phyloP scores from a whole-genome alignment of 2,888 invertebrate genomes.

The Caprella mutica region DNA sequence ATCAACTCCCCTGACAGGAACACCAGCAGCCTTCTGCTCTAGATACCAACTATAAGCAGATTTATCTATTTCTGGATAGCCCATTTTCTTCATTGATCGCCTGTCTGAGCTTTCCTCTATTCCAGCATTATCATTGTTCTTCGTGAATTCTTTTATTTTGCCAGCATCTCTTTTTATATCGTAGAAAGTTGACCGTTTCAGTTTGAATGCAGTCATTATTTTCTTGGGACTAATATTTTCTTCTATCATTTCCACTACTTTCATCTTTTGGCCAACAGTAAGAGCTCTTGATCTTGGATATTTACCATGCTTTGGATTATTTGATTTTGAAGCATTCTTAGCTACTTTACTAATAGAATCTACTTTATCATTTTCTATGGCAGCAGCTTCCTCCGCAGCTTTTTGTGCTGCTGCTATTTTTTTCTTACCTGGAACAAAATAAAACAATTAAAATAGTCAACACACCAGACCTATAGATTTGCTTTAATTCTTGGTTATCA shows the following conservation, averaged over 20 bases:
- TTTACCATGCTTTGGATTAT: too few species aligned
- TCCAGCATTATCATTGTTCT: not conserved
- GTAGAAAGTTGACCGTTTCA: not conserved
- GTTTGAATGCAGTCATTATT: not conserved
- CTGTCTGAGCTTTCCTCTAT: not conserved
- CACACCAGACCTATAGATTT: too few species aligned
- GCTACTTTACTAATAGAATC: too few species aligned
- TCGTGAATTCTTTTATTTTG: not conserved
- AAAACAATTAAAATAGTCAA: too few species aligned
- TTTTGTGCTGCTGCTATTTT: too few species aligned
- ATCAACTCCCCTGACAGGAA: constrained; percentile 1
- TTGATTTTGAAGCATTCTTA: too few species aligned
- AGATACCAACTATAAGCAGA: constrained; percentile 4
- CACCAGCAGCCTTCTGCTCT: constrained; percentile 1
- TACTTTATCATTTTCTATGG: too few species aligned
- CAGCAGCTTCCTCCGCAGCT: too few species aligned
- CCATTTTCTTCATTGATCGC: not conserved
- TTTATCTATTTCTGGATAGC: not conserved
- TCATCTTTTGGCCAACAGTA: not conserved
- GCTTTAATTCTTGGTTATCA: too few species aligned
- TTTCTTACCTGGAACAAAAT: too few species aligned
- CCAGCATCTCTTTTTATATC: not conserved
- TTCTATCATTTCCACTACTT: not conserved
- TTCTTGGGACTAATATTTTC: too few species aligned
- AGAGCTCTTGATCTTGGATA: too few species aligned